These are phyloP conservation scores for Tachysurus fulvidraco DNA, from an alignment of 2,113 vertebrate genomes.

Conservation along the genomic window DNA sequence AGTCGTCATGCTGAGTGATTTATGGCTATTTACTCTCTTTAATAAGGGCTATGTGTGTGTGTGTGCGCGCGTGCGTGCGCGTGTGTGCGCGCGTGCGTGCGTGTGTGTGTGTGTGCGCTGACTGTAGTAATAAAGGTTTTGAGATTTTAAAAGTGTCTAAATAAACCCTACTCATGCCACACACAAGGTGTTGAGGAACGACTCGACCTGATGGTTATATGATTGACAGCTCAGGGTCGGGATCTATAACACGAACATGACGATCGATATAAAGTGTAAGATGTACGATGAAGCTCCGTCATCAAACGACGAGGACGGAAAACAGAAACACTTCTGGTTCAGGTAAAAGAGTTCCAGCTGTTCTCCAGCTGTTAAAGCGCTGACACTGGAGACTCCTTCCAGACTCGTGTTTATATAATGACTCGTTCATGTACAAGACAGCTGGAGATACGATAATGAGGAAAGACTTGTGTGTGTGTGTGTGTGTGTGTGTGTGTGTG, in stretches of 20 bases:
- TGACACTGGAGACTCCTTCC: not conserved
- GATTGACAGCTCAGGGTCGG: not conserved
- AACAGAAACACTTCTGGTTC: no score
- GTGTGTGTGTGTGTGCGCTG: not conserved
- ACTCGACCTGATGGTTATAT: not conserved
- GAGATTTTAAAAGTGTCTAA: not conserved
- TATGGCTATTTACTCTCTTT: not conserved
- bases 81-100: not conserved
- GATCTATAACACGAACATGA: not conserved
- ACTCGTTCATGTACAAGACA: not conserved
- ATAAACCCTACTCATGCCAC: not conserved
- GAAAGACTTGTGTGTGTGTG: not conserved
- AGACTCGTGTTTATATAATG: not conserved
- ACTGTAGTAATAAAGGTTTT: not conserved
- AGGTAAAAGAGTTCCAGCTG: not conserved
- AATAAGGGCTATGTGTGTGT: conserved; percentile 15
- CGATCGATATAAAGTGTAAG: no score
- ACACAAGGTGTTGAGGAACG: not conserved
- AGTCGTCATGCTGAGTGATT: not conserved
- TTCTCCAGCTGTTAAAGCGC: not conserved
- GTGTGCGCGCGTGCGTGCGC: not conserved
- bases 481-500: not conserved
- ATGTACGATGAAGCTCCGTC: no score
- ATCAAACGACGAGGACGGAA: no score
- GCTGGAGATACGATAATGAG: not conserved